Percentiles rank a stretch among this genome's conserved stretches.
Conservation (phyloP, 2,113 vertebrate species). For the Eulacestoma nigropectus region DNA sequence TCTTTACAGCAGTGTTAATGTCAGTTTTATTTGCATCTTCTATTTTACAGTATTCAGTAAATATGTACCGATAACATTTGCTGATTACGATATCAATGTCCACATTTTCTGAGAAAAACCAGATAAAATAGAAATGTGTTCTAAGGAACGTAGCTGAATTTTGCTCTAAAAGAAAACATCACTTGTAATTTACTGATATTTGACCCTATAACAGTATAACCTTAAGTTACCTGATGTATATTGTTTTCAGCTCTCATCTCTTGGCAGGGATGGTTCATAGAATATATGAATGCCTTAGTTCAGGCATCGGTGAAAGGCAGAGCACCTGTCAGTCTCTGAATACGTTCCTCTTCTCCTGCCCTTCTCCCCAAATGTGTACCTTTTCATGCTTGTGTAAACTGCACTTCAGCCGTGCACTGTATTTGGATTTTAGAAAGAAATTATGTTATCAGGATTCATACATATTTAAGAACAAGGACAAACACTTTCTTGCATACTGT, state of each 20-base stretch:
- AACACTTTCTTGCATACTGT: not conserved
- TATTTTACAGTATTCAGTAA: not conserved
- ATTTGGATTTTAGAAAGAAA: not conserved
- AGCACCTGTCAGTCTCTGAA: not conserved
- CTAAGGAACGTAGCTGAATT: not conserved
- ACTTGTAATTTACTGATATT: not conserved
- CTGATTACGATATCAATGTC: not conserved
- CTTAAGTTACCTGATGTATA: not conserved
- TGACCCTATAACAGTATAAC: not conserved
- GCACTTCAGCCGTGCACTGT: not conserved
- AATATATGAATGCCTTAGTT: not conserved
- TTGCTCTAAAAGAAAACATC: not conserved
- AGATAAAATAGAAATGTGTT: not conserved
- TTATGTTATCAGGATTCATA: not conserved
- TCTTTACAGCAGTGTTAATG: not conserved
- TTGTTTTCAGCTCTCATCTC: not conserved
- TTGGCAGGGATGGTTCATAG: not conserved
- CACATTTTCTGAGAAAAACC: not conserved
- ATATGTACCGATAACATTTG: not conserved
- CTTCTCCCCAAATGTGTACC: not conserved
- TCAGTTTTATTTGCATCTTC: not conserved
- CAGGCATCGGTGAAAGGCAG: not conserved
- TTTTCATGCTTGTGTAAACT: not conserved
- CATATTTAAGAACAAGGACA: not conserved
- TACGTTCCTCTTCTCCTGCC: not conserved